phyloP scores from a whole-genome alignment of 2,113 vertebrate genomes.

The Maccullochella peelii region DNA sequence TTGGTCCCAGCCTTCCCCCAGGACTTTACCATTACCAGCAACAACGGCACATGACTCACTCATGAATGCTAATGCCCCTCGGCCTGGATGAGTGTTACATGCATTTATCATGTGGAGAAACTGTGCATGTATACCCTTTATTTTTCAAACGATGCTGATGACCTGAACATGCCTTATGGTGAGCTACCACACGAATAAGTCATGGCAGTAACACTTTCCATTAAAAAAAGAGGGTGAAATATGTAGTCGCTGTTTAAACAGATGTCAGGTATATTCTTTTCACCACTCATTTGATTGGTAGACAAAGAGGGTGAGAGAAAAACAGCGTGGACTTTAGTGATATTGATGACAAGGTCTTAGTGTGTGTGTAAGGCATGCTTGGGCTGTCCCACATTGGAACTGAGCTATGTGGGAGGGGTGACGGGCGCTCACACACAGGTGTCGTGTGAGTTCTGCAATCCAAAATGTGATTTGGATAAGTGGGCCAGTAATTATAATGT shows the following conservation, averaged over 20 bases:
- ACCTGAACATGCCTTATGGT: neutral
- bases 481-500: constrained; percentile 14
- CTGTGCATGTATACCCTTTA: neutral
- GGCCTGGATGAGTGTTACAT: constrained; percentile 34
- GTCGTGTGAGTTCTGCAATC: constrained; percentile 9
- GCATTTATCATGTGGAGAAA: constrained; percentile 30
- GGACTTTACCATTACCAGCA: constrained; percentile 20
- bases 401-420: constrained; percentile 25
- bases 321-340: constrained; percentile 1
- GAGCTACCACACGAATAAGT: neutral
- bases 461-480: neutral
- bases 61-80: constrained; percentile 13
- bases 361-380: constrained; percentile 38
- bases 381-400: neutral
- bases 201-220: neutral
- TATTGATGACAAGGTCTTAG: constrained; percentile 2
- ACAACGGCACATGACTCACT: neutral
- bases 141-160: neutral
- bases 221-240: neutral
- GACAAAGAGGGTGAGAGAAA: neutral
- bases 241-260: neutral
- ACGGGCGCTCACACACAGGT: constrained; percentile 13
- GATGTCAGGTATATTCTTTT: neutral
- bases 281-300: neutral
- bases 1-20: constrained; percentile 1